These are phyloP conservation scores for Eulemur rufifrons DNA, from an alignment of 2,113 vertebrate species.

Conservation along the genomic window DNA sequence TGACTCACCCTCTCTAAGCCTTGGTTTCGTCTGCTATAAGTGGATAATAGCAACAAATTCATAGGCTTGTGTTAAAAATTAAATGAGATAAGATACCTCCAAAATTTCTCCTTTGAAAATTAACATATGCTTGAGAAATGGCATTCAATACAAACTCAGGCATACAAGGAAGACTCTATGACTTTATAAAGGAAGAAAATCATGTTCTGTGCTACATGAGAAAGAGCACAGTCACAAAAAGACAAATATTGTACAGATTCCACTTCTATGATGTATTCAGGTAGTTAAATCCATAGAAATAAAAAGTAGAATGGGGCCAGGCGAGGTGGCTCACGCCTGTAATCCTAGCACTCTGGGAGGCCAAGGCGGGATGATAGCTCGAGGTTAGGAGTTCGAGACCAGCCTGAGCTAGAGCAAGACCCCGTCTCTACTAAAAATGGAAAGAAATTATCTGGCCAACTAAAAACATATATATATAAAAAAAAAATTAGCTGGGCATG, in stretches of 20 bases:
- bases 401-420: too few relatives aligned
- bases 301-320: neutral
- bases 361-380: too few relatives aligned
- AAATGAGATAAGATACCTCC: neutral
- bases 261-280: neutral
- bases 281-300: neutral
- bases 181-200: neutral
- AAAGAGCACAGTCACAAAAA: neutral
- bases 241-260: neutral
- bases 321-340: too few relatives aligned
- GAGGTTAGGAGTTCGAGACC: too few relatives aligned
- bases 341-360: too few relatives aligned
- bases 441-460: too few relatives aligned
- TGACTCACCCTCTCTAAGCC: neutral
- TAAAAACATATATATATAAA: too few relatives aligned
- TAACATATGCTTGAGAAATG: neutral
- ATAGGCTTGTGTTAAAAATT: neutral
- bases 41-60: neutral
- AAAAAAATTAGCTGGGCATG: too few relatives aligned
- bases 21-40: neutral
- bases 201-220: neutral
- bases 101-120: neutral
- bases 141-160: neutral
- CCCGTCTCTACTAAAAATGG: too few relatives aligned
- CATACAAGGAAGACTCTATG: neutral